phyloP scores from a whole-genome alignment of 2,888 invertebrate genomes.

The Anticlea derivata region DNA sequence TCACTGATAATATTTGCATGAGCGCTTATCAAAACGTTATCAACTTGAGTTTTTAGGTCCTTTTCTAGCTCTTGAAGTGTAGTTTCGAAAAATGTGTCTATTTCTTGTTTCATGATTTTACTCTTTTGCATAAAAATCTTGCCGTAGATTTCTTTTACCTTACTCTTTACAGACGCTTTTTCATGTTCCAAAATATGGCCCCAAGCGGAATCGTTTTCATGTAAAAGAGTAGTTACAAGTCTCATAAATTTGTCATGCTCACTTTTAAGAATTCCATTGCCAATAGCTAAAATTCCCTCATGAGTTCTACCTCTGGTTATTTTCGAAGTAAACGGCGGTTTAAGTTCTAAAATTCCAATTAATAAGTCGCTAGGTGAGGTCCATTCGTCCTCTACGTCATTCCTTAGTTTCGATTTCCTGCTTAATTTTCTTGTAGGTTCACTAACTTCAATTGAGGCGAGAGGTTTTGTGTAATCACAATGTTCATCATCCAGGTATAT shows the following conservation, averaged over 20 bases:
- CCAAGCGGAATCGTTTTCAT: conserved; percentile 69
- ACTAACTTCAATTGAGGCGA: background rate
- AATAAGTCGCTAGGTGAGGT: conserved; percentile 72
- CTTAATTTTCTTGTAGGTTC: conserved; percentile 1
- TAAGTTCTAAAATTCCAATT: conserved; percentile 62
- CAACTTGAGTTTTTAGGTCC: conserved; percentile 57
- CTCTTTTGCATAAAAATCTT: conserved; percentile 61
- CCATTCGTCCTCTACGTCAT: conserved; percentile 50
- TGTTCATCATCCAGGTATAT: conserved; percentile 59
- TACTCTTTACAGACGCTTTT: conserved; percentile 49
- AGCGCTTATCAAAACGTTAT: conserved; percentile 48
- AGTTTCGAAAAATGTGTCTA: conserved; percentile 60
- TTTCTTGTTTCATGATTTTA: conserved; percentile 59
- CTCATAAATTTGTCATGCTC: conserved; percentile 55
- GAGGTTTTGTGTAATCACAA: conserved; percentile 40
- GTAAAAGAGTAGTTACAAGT: conserved; percentile 47
- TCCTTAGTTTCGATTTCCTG: conserved; percentile 8
- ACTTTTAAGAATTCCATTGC: conserved; percentile 54
- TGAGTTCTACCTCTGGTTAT: conserved; percentile 70
- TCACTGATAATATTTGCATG: conserved; percentile 58
- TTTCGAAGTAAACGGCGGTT: conserved; percentile 75
- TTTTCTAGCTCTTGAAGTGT: conserved; percentile 66
- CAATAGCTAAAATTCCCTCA: conserved; percentile 69
- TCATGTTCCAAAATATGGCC: conserved; percentile 58
- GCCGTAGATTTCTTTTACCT: conserved; percentile 54